Conservation (phyloP, 2,888 invertebrate species). For the Amphipoea lucens region DNA sequence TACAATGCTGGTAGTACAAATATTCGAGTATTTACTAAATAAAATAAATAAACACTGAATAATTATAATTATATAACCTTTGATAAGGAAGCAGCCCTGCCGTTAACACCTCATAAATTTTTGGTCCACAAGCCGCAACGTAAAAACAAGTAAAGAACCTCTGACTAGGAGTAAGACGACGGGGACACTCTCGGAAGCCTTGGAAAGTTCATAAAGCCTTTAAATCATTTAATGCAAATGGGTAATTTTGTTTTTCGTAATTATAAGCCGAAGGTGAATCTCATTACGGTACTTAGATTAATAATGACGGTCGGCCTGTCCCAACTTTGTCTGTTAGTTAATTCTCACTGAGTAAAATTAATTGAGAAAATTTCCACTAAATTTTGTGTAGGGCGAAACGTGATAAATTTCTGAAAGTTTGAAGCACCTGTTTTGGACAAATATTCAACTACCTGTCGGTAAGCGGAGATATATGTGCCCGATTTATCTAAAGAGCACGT, state of each 20-base stretch:
- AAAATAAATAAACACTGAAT: not conserved
- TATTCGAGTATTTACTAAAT: too few species aligned
- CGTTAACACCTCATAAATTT: not conserved
- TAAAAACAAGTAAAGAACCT: not conserved
- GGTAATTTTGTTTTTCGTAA: conserved; percentile 60
- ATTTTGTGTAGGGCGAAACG: conserved; percentile 71
- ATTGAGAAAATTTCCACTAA: conserved; percentile 77
- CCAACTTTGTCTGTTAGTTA: conserved; percentile 75
- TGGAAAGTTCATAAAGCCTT: conserved; percentile 43
- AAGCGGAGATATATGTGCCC: conserved; percentile 45
- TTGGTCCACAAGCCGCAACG: not conserved
- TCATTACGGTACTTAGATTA: conserved; percentile 71
- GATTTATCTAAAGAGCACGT: conserved; percentile 37
- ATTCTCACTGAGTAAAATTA: conserved; percentile 76
- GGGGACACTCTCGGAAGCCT: conserved; percentile 20
- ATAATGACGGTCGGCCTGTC: conserved; percentile 71
- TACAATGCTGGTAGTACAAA: too few species aligned
- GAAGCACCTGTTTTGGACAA: conserved; percentile 68
- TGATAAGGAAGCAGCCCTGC: not conserved
- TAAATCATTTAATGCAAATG: conserved; percentile 58
- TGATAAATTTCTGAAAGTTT: conserved; percentile 74
- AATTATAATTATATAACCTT: not conserved
- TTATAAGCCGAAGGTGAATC: conserved; percentile 68
- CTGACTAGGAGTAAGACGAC: not conserved
- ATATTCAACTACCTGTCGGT: conserved; percentile 60